A percentile compares a stretch with the other conserved stretches of the same genome.
These are phyloP conservation scores for Picus viridis DNA, from an alignment of 2,797 vertebrate genomes.

Conservation along the genomic window DNA sequence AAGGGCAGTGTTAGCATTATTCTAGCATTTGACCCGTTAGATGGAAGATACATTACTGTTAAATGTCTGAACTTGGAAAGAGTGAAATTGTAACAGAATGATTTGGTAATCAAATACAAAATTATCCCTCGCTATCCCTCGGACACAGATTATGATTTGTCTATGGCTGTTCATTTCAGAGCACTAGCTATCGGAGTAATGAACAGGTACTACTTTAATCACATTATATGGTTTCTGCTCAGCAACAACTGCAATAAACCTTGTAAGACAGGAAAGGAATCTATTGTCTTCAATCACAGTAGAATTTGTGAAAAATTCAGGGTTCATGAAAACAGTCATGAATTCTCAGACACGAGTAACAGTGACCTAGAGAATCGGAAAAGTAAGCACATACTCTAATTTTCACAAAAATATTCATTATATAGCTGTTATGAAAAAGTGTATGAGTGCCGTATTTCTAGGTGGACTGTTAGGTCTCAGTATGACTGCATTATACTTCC, in stretches of 20 bases:
- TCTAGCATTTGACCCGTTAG: not conserved
- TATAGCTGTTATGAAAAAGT: not conserved
- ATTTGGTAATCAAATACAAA: not conserved
- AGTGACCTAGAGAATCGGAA: not conserved
- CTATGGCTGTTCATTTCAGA: not conserved
- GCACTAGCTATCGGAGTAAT: not conserved
- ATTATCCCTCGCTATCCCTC: not conserved
- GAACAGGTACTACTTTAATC: not conserved
- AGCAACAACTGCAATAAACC: not conserved
- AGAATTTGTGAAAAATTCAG: not conserved
- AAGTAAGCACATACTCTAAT: not conserved
- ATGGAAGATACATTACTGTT: not conserved
- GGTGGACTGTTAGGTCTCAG: not conserved
- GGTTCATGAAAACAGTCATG: not conserved
- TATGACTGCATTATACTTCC: not conserved
- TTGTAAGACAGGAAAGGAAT: not conserved
- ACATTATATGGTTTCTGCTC: not conserved
- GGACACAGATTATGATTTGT: not conserved
- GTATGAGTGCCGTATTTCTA: not conserved
- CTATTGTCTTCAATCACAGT: not conserved
- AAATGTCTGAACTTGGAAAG: not conserved
- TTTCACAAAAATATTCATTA: not conserved
- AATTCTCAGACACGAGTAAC: not conserved
- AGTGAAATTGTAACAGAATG: not conserved
- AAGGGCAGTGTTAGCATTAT: not conserved